Conservation (phyloP, 2,797 vertebrate genomes). For the Pangasius sanitwongsei region DNA sequence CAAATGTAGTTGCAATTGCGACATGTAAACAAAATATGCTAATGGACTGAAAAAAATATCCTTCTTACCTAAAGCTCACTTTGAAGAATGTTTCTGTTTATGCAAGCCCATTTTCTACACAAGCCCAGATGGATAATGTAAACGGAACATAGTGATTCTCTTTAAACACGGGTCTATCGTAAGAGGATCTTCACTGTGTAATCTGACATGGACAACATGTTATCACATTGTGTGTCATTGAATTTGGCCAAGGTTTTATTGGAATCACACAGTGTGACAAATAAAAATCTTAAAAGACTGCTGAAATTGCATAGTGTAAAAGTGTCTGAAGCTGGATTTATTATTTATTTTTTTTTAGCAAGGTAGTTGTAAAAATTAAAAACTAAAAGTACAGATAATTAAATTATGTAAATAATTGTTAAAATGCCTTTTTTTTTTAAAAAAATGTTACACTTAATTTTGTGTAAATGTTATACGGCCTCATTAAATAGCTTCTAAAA, state of each 20-base stretch:
- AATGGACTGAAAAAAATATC: not conserved
- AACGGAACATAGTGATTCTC: not conserved
- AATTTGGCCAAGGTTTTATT: not conserved
- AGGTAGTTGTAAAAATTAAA: not conserved
- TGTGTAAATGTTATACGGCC: not conserved
- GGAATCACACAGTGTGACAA: not conserved
- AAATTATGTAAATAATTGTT: not conserved
- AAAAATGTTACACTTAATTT: not conserved
- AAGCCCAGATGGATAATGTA: not conserved
- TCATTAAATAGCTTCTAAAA: not conserved
- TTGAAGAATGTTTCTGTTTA: not conserved
- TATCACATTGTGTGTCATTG: not conserved
- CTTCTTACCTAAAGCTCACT: not conserved
- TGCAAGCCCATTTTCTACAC: not conserved
- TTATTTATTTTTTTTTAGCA: no score
- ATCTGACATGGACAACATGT: not conserved
- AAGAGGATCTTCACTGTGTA: not conserved
- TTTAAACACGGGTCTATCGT: not conserved
- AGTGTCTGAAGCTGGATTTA: not conserved
- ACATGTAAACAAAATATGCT: not conserved
- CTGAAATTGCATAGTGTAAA: not conserved
- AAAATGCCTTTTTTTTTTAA: not conserved
- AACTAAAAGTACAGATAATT: not conserved
- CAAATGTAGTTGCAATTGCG: not conserved
- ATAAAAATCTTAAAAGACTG: not conserved